Conservation (phyloP, 92 coral and sea anemone species). For the Umimayanthus kanabou region DNA sequence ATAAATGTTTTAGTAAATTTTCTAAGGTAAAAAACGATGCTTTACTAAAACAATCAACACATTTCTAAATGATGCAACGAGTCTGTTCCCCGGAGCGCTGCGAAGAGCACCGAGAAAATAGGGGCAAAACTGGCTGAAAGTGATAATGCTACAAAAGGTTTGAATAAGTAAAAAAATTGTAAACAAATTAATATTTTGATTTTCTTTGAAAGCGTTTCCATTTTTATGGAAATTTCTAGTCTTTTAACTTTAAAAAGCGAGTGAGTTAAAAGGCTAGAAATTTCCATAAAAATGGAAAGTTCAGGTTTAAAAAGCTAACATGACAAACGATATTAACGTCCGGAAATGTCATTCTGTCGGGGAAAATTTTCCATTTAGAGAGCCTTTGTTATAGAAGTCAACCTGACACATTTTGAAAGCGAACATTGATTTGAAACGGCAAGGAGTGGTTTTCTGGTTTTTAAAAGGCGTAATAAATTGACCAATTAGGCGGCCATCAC, state of each 20-base stretch:
- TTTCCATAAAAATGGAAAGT: not conserved
- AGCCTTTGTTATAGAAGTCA: not conserved
- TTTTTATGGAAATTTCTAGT: not conserved
- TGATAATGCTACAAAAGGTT: not conserved
- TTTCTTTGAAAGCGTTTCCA: not conserved
- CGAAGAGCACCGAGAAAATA: not conserved
- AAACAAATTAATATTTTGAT: no score
- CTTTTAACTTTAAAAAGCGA: not conserved
- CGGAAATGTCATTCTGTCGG: not conserved
- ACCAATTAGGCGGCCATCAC: slow-evolving; percentile 1
- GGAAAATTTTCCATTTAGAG: no score
- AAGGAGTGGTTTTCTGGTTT: slow-evolving; percentile 1
- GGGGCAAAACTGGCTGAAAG: not conserved
- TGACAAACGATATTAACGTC: not conserved
- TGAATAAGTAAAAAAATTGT: not conserved
- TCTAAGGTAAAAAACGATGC: not conserved
- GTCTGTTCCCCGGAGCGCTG: not conserved
- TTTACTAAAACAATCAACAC: no score
- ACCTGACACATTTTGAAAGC: not conserved
- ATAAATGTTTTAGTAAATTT: no score
- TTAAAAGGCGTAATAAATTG: not conserved
- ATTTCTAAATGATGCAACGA: not conserved
- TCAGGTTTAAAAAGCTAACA: not conserved
- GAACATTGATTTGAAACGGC: not conserved
- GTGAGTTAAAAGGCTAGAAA: not conserved